Percentiles rank a stretch among this genome's conserved stretches.
phyloP scores from a whole-genome alignment of 2,113 vertebrate species.

The Corvus moneduloides region DNA sequence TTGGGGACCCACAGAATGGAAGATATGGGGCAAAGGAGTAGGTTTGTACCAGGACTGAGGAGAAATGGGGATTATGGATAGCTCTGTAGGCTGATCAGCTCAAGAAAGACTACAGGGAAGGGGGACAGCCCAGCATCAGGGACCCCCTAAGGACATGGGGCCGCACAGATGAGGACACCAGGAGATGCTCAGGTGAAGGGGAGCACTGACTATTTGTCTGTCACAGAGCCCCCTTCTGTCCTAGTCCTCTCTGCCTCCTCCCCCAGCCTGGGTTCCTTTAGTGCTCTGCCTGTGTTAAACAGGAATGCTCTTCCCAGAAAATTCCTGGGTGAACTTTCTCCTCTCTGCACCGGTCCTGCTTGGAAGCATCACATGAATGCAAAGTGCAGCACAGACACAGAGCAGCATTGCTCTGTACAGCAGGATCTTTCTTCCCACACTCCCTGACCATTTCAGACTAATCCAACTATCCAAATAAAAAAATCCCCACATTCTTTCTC shows the following conservation, averaged over 20 bases:
- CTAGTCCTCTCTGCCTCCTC: background rate
- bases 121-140: background rate
- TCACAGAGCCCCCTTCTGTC: background rate
- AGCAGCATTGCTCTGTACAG: background rate
- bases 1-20: background rate
- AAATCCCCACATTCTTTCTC: background rate
- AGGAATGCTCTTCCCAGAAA: background rate
- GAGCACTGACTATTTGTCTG: rapidly evolving
- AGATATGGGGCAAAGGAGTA: background rate
- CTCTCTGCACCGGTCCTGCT: background rate
- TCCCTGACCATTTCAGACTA: background rate
- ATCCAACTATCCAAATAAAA: background rate
- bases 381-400: background rate
- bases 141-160: background rate
- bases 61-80: background rate
- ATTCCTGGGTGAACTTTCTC: background rate
- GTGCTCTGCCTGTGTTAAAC: background rate
- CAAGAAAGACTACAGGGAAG: background rate
- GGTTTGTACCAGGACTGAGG: background rate
- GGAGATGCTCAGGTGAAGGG: background rate
- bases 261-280: background rate
- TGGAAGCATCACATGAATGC: background rate
- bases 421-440: background rate
- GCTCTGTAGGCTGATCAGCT: background rate
- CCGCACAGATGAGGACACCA: background rate